Percentiles rank a stretch among this genome's conserved stretches.
phyloP scores from a whole-genome alignment of 2,888 invertebrate species.

The Xestia xanthographa region DNA sequence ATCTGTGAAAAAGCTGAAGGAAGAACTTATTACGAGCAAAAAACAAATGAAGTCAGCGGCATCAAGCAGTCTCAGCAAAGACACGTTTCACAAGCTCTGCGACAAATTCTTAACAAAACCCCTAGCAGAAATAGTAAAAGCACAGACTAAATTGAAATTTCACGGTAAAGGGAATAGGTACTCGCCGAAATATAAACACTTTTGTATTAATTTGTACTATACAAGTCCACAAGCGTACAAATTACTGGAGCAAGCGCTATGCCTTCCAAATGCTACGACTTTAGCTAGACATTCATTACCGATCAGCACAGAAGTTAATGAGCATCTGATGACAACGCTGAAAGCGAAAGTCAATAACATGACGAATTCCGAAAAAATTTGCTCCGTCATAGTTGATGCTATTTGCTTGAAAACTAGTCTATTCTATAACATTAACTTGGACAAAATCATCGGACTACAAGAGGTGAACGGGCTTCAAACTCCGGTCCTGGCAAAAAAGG shows the following conservation, averaged over 20 bases:
- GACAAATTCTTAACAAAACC: conserved; percentile 60
- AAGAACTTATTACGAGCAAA: conserved; percentile 39
- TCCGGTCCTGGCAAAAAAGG: conserved; percentile 61
- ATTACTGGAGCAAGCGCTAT: conserved; percentile 56
- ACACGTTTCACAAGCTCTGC: conserved; percentile 54
- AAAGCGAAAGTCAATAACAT: conserved; percentile 58
- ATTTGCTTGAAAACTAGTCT: conserved; percentile 64
- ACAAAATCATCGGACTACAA: conserved; percentile 68
- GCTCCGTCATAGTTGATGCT: conserved; percentile 56
- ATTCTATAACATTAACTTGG: conserved; percentile 63
- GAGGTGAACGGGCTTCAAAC: conserved; percentile 66
- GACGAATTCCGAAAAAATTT: conserved; percentile 63
- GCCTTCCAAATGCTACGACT: conserved; percentile 55
- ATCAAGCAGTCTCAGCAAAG: conserved; percentile 31
- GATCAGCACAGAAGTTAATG: conserved; percentile 61
- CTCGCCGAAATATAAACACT: conserved; percentile 55
- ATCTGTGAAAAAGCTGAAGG: conserved; percentile 37
- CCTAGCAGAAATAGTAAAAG: conserved; percentile 63
- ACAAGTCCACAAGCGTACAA: conserved; percentile 65
- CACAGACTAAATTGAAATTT: conserved; percentile 60
- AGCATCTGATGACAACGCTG: conserved; percentile 59
- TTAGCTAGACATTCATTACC: conserved; percentile 56
- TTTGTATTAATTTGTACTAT: conserved; percentile 67
- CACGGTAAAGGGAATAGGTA: conserved; percentile 51
- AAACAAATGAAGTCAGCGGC: conserved; percentile 41